Base-by-base conservation (phyloP, 2,797 vertebrate species). In the Rousettus madagascariensis region DNA sequence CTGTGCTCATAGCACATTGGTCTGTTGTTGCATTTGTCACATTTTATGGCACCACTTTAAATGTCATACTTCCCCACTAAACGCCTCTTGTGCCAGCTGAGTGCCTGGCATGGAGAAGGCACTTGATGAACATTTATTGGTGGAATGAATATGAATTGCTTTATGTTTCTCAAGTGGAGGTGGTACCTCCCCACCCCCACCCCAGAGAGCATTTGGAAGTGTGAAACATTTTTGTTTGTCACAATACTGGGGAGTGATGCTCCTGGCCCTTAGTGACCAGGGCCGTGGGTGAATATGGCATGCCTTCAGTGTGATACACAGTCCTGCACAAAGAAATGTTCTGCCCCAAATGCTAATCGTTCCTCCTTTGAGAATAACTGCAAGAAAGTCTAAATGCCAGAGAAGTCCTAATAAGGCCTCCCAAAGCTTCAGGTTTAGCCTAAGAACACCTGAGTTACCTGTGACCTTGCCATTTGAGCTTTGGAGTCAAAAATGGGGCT, bases 41-140 rank as follows among this genome's bases (percentile, higher is more conserved):
- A 57, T 92, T 92, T 95, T 80, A 68, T 84, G 90, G 77, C 41
- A 77, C 46, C 4, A 49, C 43, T 95, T 95, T 86, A 96, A 93
- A 92, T 66, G 94, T 91, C 85, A 88, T 82, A 85, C 86, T 86
- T 95, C 77, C 49, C 26, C 53, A 80, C 16, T 77, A 68, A 82
- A 75, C 0, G 1, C 46, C 38, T 90, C 72, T 88, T 26, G 51
- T 71, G 57, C 85, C 82, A 90, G 86, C 49, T 63, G 87, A 88
- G 59, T 74, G 68, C 72, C 69, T 83, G 93, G 75, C 92, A 63
- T 22, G 51, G 77, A 68, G 51, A 85, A 95, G 69, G 51, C 10
- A 72, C 78, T 61, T 88, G 49, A 84, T 86, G 89, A 91, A 84
- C 69, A 92, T 79, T 92, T 84, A 85, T 86, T 65, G 59, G 46